Percentiles rank a stretch among this genome's conserved stretches.
Evolutionary conservation across 2,113 vertebrate species (phyloP).

Genomic region (Sylvilagus bachmani): DNA sequence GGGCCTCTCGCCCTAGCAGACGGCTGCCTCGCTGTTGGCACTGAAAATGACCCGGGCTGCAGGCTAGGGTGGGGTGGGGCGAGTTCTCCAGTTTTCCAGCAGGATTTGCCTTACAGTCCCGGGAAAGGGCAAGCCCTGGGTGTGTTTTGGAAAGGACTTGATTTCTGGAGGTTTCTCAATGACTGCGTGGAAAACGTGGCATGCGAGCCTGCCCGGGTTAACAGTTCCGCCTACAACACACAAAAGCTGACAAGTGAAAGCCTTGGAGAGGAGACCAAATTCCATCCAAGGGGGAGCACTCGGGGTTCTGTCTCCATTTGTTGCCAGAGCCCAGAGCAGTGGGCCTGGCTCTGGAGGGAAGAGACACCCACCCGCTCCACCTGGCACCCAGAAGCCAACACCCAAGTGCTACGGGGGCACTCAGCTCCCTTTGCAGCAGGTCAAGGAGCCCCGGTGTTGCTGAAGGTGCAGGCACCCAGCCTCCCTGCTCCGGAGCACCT

Average conservation of each 20-base stretch:
- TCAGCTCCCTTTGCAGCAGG: not conserved
- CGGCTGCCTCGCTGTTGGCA: not conserved
- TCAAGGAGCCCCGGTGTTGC: not conserved
- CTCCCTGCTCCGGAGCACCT: not conserved
- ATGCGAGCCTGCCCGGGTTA: not conserved
- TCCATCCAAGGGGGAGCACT: not conserved
- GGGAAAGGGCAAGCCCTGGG: not conserved
- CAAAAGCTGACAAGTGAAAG: not conserved
- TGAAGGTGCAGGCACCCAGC: not conserved
- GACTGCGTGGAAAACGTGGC: not conserved
- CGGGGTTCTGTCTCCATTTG: not conserved
- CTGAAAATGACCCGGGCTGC: not conserved
- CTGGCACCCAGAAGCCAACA: not conserved
- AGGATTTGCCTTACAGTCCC: not conserved
- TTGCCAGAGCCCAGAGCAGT: not conserved
- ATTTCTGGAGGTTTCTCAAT: constrained; percentile 8
- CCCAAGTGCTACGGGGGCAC: not conserved
- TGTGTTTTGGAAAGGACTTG: not conserved
- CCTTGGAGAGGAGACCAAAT: not conserved
- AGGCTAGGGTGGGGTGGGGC: not conserved
- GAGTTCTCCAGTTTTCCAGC: not conserved
- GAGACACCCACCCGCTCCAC: not conserved
- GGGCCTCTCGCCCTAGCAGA: too few relatives aligned
- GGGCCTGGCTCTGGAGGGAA: too few relatives aligned
- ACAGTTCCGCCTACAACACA: not conserved